Evolutionary conservation across 2,113 vertebrate species (phyloP), one percentile per base, ranked within the genome.

Genomic region (Strix aluco): DNA sequence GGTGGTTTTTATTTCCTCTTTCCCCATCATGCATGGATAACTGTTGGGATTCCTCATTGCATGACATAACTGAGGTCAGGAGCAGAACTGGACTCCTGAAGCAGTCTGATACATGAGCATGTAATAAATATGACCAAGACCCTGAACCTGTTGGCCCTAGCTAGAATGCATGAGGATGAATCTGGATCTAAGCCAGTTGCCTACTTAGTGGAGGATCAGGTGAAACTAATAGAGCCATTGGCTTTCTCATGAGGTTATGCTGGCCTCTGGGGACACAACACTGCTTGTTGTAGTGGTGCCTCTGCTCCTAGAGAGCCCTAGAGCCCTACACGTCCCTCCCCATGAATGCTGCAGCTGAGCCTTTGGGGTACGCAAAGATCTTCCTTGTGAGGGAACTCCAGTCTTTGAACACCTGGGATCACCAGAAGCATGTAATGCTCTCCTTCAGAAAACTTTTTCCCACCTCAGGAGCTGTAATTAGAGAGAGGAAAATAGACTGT

Each of bases 381-480:
- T 65, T 59, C 34, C 19, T 30, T 38, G 26, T 1, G 5, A 47
- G 30, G 29, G 5, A 75, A 32, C 20, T 54, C 26, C 20, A 73
- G 30, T 8, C 63, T 81, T 81, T 40, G 63, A 65, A 65, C 0
- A 2, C 3, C 61, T 47, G n/a, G 5, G 18, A 15, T 74, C 26
- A 67, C 21, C 30, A 59, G 25, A 32, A 75, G 25, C 47, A 46
- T 2, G 0, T 51, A 63, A 52, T 0, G 0, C 1, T 46, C 11
- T 90, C 44, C 12, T 82, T 81, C 57, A 82, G n/a, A 79, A 66
- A 59, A 42, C 0, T n/a, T 84, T 29, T 74, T 54, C 16, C 11
- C 3, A 55, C 7, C 10, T 78, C 17, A 61, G 23, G 6, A 52
- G 8, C 32, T 61, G n/a, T 69, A 74, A 71, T 55, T 55, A 67